Base-by-base conservation (phyloP, 2,113 vertebrate species). In the Kryptolebias marmoratus region DNA sequence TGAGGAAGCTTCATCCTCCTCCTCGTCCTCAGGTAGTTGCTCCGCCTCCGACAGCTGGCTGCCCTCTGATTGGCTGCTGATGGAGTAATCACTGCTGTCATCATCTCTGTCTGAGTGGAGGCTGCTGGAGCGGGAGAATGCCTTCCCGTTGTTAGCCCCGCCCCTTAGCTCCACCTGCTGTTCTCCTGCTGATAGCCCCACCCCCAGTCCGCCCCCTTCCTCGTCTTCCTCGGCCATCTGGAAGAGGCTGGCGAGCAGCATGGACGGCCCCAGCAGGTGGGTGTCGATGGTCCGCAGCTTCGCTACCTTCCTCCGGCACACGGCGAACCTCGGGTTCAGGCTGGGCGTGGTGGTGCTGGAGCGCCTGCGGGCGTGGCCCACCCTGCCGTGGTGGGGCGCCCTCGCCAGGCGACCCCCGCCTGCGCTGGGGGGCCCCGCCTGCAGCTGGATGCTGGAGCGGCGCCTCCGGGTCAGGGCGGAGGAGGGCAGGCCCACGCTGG, bases 311-410 rank as follows among this genome's bases (percentile, higher is more conserved):
- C 65, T 91, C 2, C 71, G 78, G 11, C 91, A 87, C 56, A 97
- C 95, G 0, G 89, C 59, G 0, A 96, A 96, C 42, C 90, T 1
- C 0, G 96, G 96, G 89, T 95, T 97, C 81, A 93, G 80, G 79
- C 86, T 77, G 0, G 95, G 96, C 0, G 95, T 94, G 0, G 91
- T 93, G 36, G 97, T 97, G 88, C 96, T 97, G 79, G 96, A 97
- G 47, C 95, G 93, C 16, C 96, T 86, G 0, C 95, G 93, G 1
- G 66, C 11, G 1, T 63, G 71, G 1, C 83, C 70, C 9, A 16
- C 7, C 74, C 68, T 61, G 22, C 6, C 5, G 14, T n/a, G 16
- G 0, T 69, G 44, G 9, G 27, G 14, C 0, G 52, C 12, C 56
- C 76, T 84, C 0, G 65, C 53, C 32, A 78, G 8, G 9, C 83